These are phyloP conservation scores for Poeciliopsis gracilis DNA, from an alignment of 2,797 vertebrate species.

Conservation along the genomic window DNA sequence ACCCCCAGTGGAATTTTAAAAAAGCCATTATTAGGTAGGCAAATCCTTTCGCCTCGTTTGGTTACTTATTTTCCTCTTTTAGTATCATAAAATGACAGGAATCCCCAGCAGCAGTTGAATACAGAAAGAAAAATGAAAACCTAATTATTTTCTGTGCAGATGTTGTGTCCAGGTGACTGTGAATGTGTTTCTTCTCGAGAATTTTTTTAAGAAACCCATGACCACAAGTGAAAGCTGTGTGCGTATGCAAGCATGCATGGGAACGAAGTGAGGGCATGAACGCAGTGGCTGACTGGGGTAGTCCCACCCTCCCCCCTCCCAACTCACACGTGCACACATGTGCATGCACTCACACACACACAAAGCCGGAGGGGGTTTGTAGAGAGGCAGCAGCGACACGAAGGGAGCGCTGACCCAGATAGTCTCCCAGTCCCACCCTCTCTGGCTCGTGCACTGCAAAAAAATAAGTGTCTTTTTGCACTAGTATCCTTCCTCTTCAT, in stretches of 20 bases:
- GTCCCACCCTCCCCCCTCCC: conserved; percentile 52
- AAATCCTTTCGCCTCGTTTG: conserved; percentile 2
- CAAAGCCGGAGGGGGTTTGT: conserved; percentile 47
- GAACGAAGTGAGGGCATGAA: conserved; percentile 43
- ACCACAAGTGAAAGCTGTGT: conserved; percentile 22
- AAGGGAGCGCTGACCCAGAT: conserved; percentile 72
- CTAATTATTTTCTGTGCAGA: conserved; percentile 9
- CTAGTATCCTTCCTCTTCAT: neutral
- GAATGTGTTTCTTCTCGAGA: neutral
- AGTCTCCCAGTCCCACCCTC: conserved; percentile 67
- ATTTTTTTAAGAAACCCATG: conserved; percentile 16
- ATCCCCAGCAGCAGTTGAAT: neutral
- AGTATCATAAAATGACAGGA: neutral
- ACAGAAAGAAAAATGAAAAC: conserved; percentile 5
- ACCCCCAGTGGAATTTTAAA: conserved; percentile 28
- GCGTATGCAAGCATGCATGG: conserved; percentile 20
- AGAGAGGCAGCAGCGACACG: conserved; percentile 63
- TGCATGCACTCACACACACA: conserved; percentile 24
- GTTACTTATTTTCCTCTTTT: conserved; percentile 18
- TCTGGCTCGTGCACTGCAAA: conserved; percentile 43
- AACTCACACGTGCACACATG: conserved; percentile 17
- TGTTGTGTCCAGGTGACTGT: neutral
- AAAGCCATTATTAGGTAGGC: neutral
- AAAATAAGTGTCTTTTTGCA: conserved; percentile 34
- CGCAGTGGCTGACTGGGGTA: conserved; percentile 48